phyloP scores from a whole-genome alignment of 2,888 invertebrate genomes.

The Melanostoma scalare region DNA sequence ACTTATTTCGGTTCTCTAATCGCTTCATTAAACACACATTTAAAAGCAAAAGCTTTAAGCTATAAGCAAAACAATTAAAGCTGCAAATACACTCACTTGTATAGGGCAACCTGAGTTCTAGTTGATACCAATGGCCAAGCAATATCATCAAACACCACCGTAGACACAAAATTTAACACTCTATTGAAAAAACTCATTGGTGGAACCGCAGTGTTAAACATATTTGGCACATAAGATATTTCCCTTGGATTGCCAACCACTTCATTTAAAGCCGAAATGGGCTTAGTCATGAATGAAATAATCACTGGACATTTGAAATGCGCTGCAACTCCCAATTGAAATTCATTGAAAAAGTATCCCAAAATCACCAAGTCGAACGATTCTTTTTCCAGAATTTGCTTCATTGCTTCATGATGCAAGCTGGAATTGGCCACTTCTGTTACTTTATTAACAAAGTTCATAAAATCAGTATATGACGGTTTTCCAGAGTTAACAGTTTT shows the following conservation, averaged over 20 bases:
- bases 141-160: no score
- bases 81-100: no score
- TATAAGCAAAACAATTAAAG: no score
- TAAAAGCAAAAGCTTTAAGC: no score
- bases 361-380: conserved; percentile 78
- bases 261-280: conserved; percentile 74
- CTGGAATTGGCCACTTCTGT: conserved; percentile 67
- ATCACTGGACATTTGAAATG: conserved; percentile 78
- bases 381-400: conserved; percentile 73
- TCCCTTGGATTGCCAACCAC: conserved; percentile 78
- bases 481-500: conserved; percentile 67
- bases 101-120: no score
- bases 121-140: no score
- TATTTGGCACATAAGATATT: conserved; percentile 76
- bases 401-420: conserved; percentile 69
- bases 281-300: conserved; percentile 75
- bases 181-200: no score
- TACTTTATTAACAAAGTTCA: conserved; percentile 36
- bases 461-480: conserved; percentile 65
- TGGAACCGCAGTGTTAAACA: no score
- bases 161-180: no score
- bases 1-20: no score
- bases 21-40: no score
- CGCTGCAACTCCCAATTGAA: conserved; percentile 77
- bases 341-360: conserved; percentile 78